These are phyloP conservation scores for Selenia dentaria DNA, from an alignment of 2,888 invertebrate genomes.

Conservation along the genomic window DNA sequence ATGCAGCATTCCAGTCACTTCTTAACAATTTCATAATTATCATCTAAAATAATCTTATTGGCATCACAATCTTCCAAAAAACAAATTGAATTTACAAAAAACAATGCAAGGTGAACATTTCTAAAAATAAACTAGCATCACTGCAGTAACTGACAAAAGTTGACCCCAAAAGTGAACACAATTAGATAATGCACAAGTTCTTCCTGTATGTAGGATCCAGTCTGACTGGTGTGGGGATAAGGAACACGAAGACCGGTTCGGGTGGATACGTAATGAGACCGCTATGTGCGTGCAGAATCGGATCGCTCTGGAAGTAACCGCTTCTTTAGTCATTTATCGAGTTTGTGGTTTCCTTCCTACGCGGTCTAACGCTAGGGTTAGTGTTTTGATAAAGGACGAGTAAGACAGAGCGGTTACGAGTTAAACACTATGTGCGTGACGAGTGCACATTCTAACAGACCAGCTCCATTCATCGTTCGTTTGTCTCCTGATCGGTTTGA, in stretches of 20 bases:
- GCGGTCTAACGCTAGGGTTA: no score
- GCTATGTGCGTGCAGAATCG: constrained; percentile 27
- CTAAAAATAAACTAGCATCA: constrained; percentile 2
- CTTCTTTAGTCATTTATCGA: constrained; percentile 1
- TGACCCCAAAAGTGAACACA: constrained; percentile 1
- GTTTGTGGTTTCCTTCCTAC: constrained; percentile 1
- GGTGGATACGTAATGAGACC: constrained; percentile 35
- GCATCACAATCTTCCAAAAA: background rate
- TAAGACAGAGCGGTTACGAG: no score
- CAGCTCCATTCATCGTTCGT: no score
- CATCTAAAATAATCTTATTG: no score
- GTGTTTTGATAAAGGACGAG: no score
- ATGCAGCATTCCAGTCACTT: no score
- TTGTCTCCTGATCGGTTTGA: no score
- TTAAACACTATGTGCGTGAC: no score
- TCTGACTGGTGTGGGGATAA: constrained; percentile 17
- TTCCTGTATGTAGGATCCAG: constrained; percentile 16
- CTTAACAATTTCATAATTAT: no score
- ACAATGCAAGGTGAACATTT: background rate
- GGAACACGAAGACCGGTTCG: constrained; percentile 37
- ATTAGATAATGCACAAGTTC: constrained; percentile 8
- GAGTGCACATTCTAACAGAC: no score
- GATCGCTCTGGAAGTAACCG: constrained; percentile 10
- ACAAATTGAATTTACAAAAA: no score
- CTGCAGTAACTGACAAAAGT: constrained; percentile 8